Evolutionary conservation across 2,797 vertebrate species (phyloP).

Genomic region (Odontamblyopus lacepedii): DNA sequence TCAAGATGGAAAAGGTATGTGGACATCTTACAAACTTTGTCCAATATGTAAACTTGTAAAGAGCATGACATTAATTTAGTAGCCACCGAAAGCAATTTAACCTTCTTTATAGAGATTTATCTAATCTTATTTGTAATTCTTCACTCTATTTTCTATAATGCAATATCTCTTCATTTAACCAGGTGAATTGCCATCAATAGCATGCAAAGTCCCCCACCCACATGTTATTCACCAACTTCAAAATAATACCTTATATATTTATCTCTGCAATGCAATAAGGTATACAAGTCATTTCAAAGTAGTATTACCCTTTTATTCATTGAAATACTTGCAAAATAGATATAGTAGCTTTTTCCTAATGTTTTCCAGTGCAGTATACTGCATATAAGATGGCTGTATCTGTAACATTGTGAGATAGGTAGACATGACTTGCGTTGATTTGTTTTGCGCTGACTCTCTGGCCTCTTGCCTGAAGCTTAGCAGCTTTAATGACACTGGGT

Average conservation of each 20-base stretch:
- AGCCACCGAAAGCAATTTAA: neutral
- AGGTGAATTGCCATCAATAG: neutral
- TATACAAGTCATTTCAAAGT: too few species aligned
- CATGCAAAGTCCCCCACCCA: neutral
- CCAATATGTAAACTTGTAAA: neutral
- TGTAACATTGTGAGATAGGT: slow-evolving; percentile 8
- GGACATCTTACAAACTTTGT: slow-evolving; percentile 10
- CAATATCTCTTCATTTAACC: neutral
- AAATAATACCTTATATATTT: neutral
- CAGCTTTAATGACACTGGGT: slow-evolving; percentile 54
- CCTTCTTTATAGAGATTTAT: neutral
- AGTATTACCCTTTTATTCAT: too few species aligned
- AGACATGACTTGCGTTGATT: slow-evolving; percentile 14
- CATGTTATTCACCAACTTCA: neutral
- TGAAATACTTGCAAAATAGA: neutral
- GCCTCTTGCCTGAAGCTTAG: slow-evolving; percentile 43
- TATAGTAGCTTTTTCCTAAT: neutral
- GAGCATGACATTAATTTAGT: neutral
- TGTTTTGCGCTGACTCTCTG: slow-evolving; percentile 22
- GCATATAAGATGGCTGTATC: neutral
- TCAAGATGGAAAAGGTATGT: slow-evolving; percentile 70
- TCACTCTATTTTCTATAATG: neutral
- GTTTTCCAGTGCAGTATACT: neutral
- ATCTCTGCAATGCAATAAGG: neutral
- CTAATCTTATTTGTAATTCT: neutral